A percentile compares a stretch with the other conserved stretches of the same genome.
Conservation (phyloP, 2,888 invertebrate genomes). For the Meandrusa payeni region DNA sequence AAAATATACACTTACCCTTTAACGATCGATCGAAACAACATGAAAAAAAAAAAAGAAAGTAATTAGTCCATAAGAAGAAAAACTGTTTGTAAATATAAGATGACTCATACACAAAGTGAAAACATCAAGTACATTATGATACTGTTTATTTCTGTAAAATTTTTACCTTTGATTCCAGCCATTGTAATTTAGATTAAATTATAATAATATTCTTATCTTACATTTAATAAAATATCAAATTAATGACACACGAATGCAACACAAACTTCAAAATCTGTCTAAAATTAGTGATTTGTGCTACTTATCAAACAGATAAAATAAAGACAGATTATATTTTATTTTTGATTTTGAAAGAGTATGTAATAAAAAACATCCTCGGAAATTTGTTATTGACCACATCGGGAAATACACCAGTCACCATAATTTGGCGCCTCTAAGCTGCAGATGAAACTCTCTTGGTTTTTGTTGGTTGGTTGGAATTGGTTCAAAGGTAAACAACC, state of each 20-base stretch:
- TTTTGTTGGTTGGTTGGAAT: too few relatives aligned
- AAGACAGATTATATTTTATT: too few relatives aligned
- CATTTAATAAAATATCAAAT: constrained; percentile 25
- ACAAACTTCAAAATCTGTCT: constrained; percentile 10
- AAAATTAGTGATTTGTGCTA: too few relatives aligned
- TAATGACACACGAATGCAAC: constrained; percentile 24
- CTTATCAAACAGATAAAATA: too few relatives aligned
- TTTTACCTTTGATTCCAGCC: constrained; percentile 76
- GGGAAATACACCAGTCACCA: too few relatives aligned
- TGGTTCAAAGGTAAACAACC: too few relatives aligned
- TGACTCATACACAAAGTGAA: constrained; percentile 51
- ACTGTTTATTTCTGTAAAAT: constrained; percentile 3
- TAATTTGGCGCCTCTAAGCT: too few relatives aligned
- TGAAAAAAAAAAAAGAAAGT: constrained; percentile 47
- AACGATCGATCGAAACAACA: constrained; percentile 38
- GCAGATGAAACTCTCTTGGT: too few relatives aligned
- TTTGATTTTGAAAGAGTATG: too few relatives aligned
- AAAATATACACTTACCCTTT: constrained; percentile 52
- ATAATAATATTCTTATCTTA: constrained; percentile 23
- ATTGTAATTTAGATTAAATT: constrained; percentile 41
- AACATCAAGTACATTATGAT: constrained; percentile 5
- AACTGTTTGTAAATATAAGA: constrained; percentile 60
- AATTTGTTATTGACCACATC: too few relatives aligned
- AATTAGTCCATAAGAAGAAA: constrained; percentile 29
- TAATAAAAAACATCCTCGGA: too few relatives aligned